Percentiles rank a stretch among this genome's conserved stretches.
Evolutionary conservation across 1,140 invertebrate genomes (phyloP).

Genomic region (Nasonia longicornis): DNA sequence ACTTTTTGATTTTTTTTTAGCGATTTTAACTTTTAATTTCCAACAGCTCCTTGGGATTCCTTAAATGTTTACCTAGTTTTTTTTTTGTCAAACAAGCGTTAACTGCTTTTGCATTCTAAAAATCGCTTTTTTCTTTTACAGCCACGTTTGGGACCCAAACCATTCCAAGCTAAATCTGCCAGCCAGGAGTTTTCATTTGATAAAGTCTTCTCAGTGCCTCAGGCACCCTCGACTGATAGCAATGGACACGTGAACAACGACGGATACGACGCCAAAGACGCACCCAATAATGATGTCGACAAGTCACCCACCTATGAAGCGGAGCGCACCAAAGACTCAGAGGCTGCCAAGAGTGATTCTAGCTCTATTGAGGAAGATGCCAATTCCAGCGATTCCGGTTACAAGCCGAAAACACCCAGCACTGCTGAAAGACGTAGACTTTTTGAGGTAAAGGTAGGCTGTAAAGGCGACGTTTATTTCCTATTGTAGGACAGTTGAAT

Average conservation of each 20-base stretch:
- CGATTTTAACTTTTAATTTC: background rate
- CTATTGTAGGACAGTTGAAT: background rate
- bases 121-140: conserved; percentile 60
- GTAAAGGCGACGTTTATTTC: background rate
- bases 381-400: conserved; percentile 73
- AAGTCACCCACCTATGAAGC: conserved; percentile 60
- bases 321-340: conserved; percentile 60
- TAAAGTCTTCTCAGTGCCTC: conserved; percentile 82
- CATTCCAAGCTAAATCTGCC: conserved; percentile 80
- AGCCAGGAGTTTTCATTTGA: conserved; percentile 82
- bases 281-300: conserved; percentile 52
- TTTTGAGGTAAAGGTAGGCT: conserved; percentile 71
- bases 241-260: conserved; percentile 56
- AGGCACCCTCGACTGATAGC: conserved; percentile 72
- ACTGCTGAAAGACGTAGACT: conserved; percentile 80
- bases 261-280: conserved; percentile 46
- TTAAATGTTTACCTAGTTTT: conserved; percentile 12
- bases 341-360: conserved; percentile 75
- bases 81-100: background rate
- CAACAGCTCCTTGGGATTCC: background rate
- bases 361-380: conserved; percentile 74
- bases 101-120: background rate
- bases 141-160: conserved; percentile 85
- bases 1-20: background rate
- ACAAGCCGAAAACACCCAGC: conserved; percentile 79